Conservation (phyloP, 2,113 vertebrate genomes). For the Campylorhamphus procurvoides region DNA sequence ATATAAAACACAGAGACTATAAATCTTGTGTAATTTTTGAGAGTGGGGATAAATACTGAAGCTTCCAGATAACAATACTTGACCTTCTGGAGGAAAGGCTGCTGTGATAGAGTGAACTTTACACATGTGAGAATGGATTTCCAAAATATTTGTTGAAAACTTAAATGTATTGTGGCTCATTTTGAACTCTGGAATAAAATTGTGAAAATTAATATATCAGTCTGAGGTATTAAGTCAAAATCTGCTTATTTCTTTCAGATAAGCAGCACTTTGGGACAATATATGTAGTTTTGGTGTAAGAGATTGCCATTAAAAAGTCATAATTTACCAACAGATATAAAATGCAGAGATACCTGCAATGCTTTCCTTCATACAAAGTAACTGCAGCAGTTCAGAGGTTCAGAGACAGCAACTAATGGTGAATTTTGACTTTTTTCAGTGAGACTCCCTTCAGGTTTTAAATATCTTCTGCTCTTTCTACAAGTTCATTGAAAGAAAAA, state of each 20-base stretch:
- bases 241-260: not conserved
- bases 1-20: slow-evolving; percentile 21
- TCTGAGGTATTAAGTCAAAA: not conserved
- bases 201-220: not conserved
- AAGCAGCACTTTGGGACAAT: not conserved
- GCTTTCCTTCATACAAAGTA: not conserved
- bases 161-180: not conserved
- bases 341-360: not conserved
- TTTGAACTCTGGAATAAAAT: not conserved
- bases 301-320: not conserved
- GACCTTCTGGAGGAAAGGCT: not conserved
- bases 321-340: not conserved
- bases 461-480: not conserved
- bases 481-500: not conserved
- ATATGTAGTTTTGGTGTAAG: not conserved
- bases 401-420: not conserved
- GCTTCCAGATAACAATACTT: not conserved
- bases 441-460: fast-evolving
- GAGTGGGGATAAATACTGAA: not conserved
- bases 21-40: slow-evolving; percentile 45
- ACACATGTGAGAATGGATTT: not conserved
- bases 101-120: not conserved
- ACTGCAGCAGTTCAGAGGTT: not conserved
- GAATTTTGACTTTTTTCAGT: not conserved
- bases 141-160: not conserved